These are phyloP conservation scores for Crotophaga sulcirostris DNA, from an alignment of 2,113 vertebrate genomes.

Conservation along the genomic window DNA sequence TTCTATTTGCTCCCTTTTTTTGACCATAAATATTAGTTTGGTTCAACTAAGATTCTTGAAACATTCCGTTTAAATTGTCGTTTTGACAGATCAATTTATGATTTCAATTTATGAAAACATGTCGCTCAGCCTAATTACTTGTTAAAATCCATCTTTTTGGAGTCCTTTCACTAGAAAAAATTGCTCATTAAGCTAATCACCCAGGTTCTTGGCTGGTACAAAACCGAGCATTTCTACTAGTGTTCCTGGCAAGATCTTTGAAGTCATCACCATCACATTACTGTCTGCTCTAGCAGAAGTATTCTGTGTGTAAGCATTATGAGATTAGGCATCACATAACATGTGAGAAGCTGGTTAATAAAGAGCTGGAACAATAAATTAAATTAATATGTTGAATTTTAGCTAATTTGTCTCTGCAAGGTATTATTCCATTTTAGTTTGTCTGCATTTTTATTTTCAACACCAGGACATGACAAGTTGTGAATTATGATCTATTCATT, in stretches of 20 bases:
- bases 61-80: background rate
- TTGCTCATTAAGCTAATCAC: background rate
- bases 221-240: background rate
- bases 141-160: constrained; percentile 1
- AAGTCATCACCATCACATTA: background rate
- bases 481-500: constrained; percentile 69
- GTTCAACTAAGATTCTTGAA: background rate
- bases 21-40: background rate
- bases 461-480: constrained; percentile 44
- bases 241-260: background rate
- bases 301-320: background rate
- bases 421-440: constrained; percentile 57
- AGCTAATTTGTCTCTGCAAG: constrained; percentile 51
- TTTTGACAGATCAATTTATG: constrained; percentile 25
- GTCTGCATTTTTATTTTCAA: constrained; percentile 68
- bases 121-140: constrained; percentile 12
- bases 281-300: background rate
- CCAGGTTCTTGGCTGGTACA: background rate
- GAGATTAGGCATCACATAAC: background rate
- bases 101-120: constrained; percentile 30
- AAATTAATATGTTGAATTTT: constrained; percentile 50
- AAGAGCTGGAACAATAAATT: constrained; percentile 55
- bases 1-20: background rate
- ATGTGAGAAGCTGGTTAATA: background rate
- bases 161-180: background rate